Evolutionary conservation across 2,797 vertebrate genomes (phyloP).

Genomic region (Etheostoma nigrum): DNA sequence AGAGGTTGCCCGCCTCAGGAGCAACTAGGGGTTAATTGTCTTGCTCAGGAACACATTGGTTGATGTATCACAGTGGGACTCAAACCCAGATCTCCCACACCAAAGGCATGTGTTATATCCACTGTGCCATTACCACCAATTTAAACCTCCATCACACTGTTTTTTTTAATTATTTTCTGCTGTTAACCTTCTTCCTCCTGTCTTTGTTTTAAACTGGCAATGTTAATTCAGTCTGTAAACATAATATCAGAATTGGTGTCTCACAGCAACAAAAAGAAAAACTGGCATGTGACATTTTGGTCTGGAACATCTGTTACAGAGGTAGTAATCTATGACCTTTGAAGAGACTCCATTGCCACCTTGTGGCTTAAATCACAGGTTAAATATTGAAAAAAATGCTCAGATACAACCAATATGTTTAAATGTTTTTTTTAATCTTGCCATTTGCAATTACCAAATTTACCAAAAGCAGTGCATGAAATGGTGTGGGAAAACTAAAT

Average conservation of each 20-base stretch:
- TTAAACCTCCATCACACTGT: not conserved
- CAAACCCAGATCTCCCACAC: no score
- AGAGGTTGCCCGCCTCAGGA: no score
- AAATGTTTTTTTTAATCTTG: slow-evolving; percentile 52
- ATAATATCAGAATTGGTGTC: slow-evolving; percentile 15
- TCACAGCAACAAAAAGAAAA: not conserved
- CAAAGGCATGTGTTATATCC: no score
- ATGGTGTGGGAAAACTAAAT: not conserved
- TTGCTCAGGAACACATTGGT: no score
- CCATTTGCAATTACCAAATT: slow-evolving; percentile 14
- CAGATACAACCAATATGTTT: slow-evolving; percentile 1
- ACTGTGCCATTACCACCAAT: not conserved
- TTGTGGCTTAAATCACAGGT: slow-evolving; percentile 63
- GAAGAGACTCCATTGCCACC: slow-evolving; percentile 70
- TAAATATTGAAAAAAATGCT: slow-evolving; percentile 7
- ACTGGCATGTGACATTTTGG: slow-evolving; percentile 3
- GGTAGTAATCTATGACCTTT: slow-evolving; percentile 49
- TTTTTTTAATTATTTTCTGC: not conserved
- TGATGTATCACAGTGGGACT: no score
- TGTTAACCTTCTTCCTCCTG: not conserved
- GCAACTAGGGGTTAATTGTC: no score
- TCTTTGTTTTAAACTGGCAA: not conserved
- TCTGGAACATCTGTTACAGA: slow-evolving; percentile 16
- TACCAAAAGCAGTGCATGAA: slow-evolving; percentile 35
- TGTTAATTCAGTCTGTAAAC: slow-evolving; percentile 24